Evolutionary conservation across 2,113 vertebrate genomes (phyloP).

Genomic region (Phocoena phocoena): DNA sequence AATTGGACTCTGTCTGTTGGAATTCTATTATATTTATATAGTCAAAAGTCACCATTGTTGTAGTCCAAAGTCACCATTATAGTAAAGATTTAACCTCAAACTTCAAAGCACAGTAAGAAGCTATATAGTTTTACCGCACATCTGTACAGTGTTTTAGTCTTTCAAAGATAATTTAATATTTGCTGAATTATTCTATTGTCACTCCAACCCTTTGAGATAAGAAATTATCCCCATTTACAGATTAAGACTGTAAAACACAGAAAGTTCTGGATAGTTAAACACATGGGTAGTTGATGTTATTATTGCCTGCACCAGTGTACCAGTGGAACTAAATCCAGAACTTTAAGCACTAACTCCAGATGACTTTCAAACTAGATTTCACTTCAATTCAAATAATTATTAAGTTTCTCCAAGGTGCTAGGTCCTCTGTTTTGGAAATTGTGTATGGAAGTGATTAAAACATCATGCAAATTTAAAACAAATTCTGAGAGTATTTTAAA

Average conservation of each 20-base stretch:
- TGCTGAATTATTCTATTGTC: background rate
- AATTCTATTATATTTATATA: background rate
- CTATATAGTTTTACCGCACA: background rate
- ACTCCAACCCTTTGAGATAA: background rate
- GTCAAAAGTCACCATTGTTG: background rate
- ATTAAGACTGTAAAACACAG: background rate
- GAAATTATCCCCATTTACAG: background rate
- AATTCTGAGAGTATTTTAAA: background rate
- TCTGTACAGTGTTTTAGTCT: background rate
- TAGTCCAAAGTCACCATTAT: background rate
- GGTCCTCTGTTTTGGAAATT: background rate
- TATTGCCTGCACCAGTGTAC: background rate
- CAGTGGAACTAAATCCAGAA: background rate
- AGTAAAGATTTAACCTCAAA: background rate
- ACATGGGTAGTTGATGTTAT: background rate
- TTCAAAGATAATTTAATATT: background rate
- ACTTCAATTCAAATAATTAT: background rate
- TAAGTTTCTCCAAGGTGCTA: background rate
- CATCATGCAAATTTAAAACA: background rate
- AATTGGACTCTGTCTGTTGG: background rate
- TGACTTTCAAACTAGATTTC: conserved; percentile 7
- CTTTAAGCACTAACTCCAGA: background rate
- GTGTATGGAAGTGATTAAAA: background rate
- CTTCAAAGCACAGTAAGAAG: background rate
- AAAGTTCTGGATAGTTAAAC: background rate